A percentile compares a stretch with the other conserved stretches of the same genome.
These are phyloP conservation scores for Arctocebus calabarensis DNA, from an alignment of 2,797 vertebrate genomes.

Conservation along the genomic window DNA sequence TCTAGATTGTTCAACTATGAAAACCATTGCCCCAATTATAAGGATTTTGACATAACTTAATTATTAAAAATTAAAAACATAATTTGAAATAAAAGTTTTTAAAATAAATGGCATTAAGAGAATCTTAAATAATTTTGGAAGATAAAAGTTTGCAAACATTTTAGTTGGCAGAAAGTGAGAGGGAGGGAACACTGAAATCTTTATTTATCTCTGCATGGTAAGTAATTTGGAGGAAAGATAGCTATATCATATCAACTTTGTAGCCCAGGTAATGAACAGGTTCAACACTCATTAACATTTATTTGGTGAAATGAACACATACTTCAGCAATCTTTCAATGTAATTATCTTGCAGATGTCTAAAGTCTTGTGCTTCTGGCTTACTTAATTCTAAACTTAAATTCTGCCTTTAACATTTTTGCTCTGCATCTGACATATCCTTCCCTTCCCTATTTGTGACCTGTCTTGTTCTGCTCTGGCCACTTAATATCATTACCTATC, in stretches of 20 bases:
- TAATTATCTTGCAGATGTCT: not conserved
- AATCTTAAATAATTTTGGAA: not conserved
- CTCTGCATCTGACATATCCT: not conserved
- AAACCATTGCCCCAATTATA: not conserved
- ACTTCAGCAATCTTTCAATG: not conserved
- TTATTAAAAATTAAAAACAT: not conserved
- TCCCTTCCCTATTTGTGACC: not conserved
- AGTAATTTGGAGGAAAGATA: not conserved
- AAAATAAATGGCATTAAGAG: not conserved
- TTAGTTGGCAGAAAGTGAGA: not conserved
- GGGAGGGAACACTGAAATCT: not conserved
- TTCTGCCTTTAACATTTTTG: constrained; percentile 7
- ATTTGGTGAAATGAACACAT: not conserved
- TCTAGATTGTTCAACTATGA: not conserved
- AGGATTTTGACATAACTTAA: constrained; percentile 4
- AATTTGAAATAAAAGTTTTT: not conserved
- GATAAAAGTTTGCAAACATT: not conserved
- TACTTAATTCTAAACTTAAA: not conserved
- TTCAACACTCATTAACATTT: not conserved
- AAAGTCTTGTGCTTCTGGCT: not conserved
- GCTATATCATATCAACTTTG: not conserved
- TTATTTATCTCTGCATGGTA: not conserved
- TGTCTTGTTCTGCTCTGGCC: not conserved
- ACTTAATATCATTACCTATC: constrained; percentile 27
- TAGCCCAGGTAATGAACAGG: not conserved